Base-by-base conservation (phyloP, 2,797 vertebrate species). In the Picus viridis region DNA sequence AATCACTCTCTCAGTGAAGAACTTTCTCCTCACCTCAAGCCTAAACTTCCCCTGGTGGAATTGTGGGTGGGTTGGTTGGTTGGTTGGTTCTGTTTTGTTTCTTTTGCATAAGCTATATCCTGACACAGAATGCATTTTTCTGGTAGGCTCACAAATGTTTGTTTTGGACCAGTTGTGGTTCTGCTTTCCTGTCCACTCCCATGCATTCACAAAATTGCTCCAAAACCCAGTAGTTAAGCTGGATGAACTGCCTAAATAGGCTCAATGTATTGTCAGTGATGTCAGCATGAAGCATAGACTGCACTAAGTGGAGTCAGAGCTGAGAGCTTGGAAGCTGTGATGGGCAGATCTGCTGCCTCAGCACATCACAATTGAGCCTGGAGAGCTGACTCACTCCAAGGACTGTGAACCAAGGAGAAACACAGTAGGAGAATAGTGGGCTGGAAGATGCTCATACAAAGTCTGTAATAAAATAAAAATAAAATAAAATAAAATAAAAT, bases 241-340 rank as follows among this genome's bases (percentile, higher is more conserved):
- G 75, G 57, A 64, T 68, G 54, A 53, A 34, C 75, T 59, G 53
- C 68, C 61, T 45, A 34, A 59, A 43, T 8, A 0, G 10, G 45
- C 32, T 75, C 10, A 4, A 26, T 24, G 34, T 14, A 2, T n/a
- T 32, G 59, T 15, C 26, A 29, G 32, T 6, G 29, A 5, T 70
- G 39, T 34, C 54, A 69, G 61, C 30, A 4, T 6, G 7, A 72
- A 47, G n/a, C 5, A 0, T 12, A 19, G 20, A n/a, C 51, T 78
- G 30, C 2, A 0, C 3, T 3, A 9, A 47, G 16, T 5, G 16
- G 30, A 29, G 24, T 20, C 2, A 1, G 27, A 80, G 27, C 26
- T 76, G 39, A 32, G 24, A 83, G 13, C n/a, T 16, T 62, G 41
- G 47, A 76, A 71, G 17, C 26, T 6, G 0, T 8, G 4, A 36